Evolutionary conservation across 2,113 vertebrate genomes (phyloP), one percentile per base, ranked within the genome.

Genomic region (Rattus rattus): DNA sequence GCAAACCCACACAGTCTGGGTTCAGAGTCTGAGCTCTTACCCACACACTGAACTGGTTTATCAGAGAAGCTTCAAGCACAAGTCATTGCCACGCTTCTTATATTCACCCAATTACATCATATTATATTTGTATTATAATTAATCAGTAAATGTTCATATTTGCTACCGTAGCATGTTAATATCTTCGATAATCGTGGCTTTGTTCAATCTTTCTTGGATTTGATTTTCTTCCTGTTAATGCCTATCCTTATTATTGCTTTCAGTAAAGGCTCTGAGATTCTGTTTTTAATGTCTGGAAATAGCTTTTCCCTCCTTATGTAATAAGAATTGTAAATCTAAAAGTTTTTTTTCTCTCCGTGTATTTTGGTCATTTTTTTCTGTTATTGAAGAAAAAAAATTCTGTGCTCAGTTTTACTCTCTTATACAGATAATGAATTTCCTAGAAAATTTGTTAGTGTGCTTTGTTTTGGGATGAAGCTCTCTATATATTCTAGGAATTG

Each of bases 101-200:
- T 33, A 80, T 52, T 79, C 73, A 77, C 30, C 30, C 90, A 75
- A 75, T 96, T 94, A 73, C 1, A 36, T 86, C 61, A 86, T 69
- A 33, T 67, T 86, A 12, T 67, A 13, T 69, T 63, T 63, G 8
- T 43, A 30, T 43, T 33, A 49, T 49, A 86, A 67, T 86, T 86
- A 67, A 61, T 72, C 11, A 97, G 28, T 54, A 86, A 81, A 70
- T 97, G 76, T 47, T 33, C 10, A 70, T 83, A 47, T 52, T 94
- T 3, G 85, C 63, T 89, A 26, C 26, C n/a, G 8, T 92, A 12
- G 30, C 52, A 90, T 17, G 2, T 91, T 91, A 79, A 63, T 92
- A 73, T 67, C 65, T 19, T 73, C 81, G 36, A 13, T 91, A 54
- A 70, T 75, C 76, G 85, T 86, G 2, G 20, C 84, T 79, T 90